Evolutionary conservation across 2,888 invertebrate genomes (phyloP).

Genomic region (Papilio elwesi): DNA sequence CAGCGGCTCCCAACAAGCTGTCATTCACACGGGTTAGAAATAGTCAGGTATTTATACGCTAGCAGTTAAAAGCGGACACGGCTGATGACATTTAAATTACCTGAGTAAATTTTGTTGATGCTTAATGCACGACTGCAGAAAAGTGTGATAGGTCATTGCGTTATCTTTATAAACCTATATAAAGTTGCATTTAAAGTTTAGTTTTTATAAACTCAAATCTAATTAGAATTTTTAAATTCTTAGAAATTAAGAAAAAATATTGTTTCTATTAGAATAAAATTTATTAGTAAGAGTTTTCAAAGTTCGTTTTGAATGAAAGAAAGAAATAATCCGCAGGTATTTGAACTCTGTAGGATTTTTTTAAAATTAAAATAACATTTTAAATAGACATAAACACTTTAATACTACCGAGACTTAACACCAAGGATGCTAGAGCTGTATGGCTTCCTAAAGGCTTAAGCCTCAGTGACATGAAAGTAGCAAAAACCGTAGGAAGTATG

Average conservation of each 20-base stretch:
- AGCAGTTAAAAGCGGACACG: slow-evolving; percentile 40
- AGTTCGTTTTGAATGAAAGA: neutral
- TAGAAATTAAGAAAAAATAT: neutral
- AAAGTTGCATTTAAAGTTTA: slow-evolving; percentile 5
- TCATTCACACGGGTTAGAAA: slow-evolving; percentile 52
- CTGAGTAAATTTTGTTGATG: slow-evolving; percentile 36
- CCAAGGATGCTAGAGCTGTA: slow-evolving; percentile 38
- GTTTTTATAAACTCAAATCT: slow-evolving; percentile 1
- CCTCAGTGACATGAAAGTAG: slow-evolving; percentile 40
- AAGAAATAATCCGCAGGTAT: neutral
- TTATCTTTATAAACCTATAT: slow-evolving; percentile 26
- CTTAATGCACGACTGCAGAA: slow-evolving; percentile 33
- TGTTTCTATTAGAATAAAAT: neutral
- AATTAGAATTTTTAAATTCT: too few species aligned
- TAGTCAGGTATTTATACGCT: slow-evolving; percentile 43
- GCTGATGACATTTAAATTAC: slow-evolving; percentile 41
- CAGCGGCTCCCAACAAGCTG: slow-evolving; percentile 52
- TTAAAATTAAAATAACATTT: slow-evolving; percentile 23
- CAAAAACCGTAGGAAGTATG: slow-evolving; percentile 38
- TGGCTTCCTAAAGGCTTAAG: slow-evolving; percentile 42
- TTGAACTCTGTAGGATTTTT: slow-evolving; percentile 22
- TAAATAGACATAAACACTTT: slow-evolving; percentile 37
- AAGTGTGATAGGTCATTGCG: slow-evolving; percentile 23
- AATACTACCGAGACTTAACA: slow-evolving; percentile 39
- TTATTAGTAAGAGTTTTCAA: neutral